Conservation (phyloP, 2,888 invertebrate species). For the Epistrophe grossulariae region DNA sequence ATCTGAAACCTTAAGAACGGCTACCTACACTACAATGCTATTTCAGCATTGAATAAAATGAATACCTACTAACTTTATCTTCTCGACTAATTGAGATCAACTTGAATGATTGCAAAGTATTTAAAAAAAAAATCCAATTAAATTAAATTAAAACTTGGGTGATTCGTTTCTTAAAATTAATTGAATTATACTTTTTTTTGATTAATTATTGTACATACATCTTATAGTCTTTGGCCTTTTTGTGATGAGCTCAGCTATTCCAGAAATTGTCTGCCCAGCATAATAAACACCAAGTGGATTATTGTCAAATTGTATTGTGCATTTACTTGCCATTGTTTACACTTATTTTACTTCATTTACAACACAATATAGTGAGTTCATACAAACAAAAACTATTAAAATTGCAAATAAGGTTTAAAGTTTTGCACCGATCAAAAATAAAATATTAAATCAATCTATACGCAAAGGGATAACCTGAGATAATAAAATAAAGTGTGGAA, state of each 20-base stretch:
- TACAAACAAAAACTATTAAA: background rate
- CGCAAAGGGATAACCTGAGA: background rate
- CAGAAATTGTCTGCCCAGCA: slow-evolving; percentile 82
- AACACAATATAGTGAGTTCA: background rate
- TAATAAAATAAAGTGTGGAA: background rate
- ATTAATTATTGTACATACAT: slow-evolving; percentile 79
- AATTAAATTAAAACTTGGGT: slow-evolving; percentile 14
- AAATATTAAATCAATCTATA: background rate
- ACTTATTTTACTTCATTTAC: background rate
- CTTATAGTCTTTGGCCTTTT: slow-evolving; percentile 82
- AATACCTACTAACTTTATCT: background rate
- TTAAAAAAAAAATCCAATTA: background rate
- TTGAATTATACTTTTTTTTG: background rate
- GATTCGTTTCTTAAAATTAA: background rate
- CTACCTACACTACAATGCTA: background rate
- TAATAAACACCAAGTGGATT: slow-evolving; percentile 82
- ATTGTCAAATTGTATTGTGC: slow-evolving; percentile 81
- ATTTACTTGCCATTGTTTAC: slow-evolving; percentile 80
- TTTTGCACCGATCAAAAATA: background rate
- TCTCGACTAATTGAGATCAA: background rate
- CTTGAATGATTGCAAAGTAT: background rate
- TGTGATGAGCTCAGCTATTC: slow-evolving; percentile 81
- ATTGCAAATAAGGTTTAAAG: background rate
- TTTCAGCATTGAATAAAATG: background rate
- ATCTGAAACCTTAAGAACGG: background rate